phyloP scores from a whole-genome alignment of 2,888 invertebrate genomes.

The Lasioglossum figueresi region DNA sequence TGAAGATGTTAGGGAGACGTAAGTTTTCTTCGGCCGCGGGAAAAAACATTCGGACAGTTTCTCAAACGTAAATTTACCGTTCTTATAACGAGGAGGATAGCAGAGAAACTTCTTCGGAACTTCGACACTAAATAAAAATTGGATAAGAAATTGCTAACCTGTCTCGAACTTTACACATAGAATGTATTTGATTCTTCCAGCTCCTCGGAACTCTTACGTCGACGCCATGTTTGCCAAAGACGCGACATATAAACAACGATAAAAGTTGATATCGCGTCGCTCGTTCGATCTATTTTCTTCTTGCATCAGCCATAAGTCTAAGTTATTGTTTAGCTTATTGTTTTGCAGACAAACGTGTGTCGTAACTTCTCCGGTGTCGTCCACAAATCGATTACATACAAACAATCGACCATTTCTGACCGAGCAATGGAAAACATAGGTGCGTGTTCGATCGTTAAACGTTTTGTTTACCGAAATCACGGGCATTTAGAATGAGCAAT shows the following conservation, averaged over 20 bases:
- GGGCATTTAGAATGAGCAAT: conserved; percentile 64
- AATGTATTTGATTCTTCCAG: conserved; percentile 49
- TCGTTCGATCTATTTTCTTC: background rate
- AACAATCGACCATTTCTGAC: background rate
- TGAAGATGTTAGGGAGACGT: background rate
- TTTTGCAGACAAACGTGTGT: too few species aligned
- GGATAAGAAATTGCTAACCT: conserved; percentile 55
- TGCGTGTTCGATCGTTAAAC: conserved; percentile 53
- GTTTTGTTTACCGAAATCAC: conserved; percentile 67
- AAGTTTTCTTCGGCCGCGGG: background rate
- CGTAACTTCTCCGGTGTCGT: background rate
- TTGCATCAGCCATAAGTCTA: background rate
- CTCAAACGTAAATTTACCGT: conserved; percentile 4
- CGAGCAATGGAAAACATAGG: conserved; percentile 7
- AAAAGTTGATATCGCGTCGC: conserved; percentile 43
- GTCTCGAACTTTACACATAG: conserved; percentile 51
- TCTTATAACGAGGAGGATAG: conserved; percentile 23
- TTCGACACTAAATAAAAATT: conserved; percentile 54
- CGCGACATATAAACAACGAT: conserved; percentile 31
- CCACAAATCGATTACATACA: background rate
- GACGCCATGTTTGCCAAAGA: conserved; percentile 42
- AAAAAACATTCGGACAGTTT: background rate
- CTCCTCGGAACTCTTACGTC: conserved; percentile 47
- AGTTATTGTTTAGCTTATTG: background rate
- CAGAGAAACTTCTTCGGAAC: conserved; percentile 25